A percentile compares a stretch with the other conserved stretches of the same genome.
These are phyloP conservation scores for Yponomeuta cagnagella DNA, from an alignment of 2,888 invertebrate species.

Conservation along the genomic window DNA sequence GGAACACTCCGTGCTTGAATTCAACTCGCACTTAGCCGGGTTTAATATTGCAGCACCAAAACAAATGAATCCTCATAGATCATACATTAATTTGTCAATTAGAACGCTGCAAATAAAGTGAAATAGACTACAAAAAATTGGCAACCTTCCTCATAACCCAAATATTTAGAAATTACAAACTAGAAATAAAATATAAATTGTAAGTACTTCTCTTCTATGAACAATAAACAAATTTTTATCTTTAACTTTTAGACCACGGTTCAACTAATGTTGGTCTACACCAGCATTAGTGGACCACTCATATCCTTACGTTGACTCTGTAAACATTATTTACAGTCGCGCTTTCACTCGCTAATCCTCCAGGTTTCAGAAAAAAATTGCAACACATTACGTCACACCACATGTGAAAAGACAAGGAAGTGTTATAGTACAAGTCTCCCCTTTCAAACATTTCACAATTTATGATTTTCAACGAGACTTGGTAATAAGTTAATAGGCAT, in stretches of 20 bases:
- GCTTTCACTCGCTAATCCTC: constrained; percentile 7
- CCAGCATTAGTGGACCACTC: not conserved
- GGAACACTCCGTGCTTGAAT: too few species aligned
- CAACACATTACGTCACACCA: not conserved
- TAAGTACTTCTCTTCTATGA: too few species aligned
- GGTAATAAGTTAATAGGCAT: not conserved
- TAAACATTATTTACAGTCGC: not conserved
- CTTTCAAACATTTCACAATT: not conserved
- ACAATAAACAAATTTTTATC: too few species aligned
- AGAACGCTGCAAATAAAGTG: too few species aligned
- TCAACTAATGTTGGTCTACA: not conserved
- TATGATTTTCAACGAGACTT: not conserved
- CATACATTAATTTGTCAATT: too few species aligned
- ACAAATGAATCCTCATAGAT: too few species aligned
- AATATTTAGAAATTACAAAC: not conserved
- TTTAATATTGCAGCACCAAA: too few species aligned
- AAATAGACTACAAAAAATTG: not conserved
- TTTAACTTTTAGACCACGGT: constrained; percentile 5
- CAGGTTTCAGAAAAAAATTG: constrained; percentile 3
- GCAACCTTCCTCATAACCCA: not conserved
- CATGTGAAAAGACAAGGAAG: constrained; percentile 5
- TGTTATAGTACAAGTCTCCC: not conserved
- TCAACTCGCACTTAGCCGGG: too few species aligned
- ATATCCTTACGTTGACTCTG: not conserved
- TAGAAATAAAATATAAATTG: too few species aligned